Percentiles rank a stretch among this genome's conserved stretches.
phyloP scores from a whole-genome alignment of 2,113 vertebrate species.

The Eurystomus gularis region DNA sequence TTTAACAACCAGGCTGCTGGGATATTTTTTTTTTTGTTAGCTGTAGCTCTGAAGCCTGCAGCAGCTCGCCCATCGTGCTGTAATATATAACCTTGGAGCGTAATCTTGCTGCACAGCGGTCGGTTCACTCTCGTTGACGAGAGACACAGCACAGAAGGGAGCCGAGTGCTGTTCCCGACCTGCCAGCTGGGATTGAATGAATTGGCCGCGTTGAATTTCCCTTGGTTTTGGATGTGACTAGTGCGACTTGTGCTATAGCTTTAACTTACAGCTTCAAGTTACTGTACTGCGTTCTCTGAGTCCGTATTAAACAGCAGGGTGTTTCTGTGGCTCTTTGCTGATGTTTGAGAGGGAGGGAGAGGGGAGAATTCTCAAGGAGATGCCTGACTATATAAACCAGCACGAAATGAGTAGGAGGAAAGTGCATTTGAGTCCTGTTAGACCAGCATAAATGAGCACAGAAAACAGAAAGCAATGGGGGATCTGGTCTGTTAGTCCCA shows the following conservation, averaged over 20 bases:
- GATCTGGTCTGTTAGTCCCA: background rate
- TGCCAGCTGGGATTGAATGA: background rate
- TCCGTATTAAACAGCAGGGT: background rate
- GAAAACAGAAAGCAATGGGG: background rate
- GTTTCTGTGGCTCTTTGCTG: background rate
- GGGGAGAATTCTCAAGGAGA: background rate
- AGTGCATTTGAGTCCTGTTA: background rate
- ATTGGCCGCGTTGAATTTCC: background rate
- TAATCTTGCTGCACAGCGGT: background rate
- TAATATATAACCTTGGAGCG: background rate
- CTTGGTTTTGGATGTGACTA: background rate
- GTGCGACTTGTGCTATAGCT: background rate
- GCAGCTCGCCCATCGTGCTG: background rate
- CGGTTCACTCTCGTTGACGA: background rate
- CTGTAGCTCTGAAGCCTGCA: background rate
- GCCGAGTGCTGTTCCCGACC: accelerated
- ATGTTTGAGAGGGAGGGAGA: background rate
- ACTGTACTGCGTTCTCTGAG: background rate
- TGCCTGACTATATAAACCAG: background rate
- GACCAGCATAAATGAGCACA: accelerated
- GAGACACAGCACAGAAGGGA: background rate
- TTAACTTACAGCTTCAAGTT: background rate
- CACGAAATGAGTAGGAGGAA: background rate
- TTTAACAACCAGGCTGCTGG: background rate
- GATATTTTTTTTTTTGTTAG: accelerated